Conservation (phyloP, 2,888 invertebrate species). For the Leptinotarsa haldemani region DNA sequence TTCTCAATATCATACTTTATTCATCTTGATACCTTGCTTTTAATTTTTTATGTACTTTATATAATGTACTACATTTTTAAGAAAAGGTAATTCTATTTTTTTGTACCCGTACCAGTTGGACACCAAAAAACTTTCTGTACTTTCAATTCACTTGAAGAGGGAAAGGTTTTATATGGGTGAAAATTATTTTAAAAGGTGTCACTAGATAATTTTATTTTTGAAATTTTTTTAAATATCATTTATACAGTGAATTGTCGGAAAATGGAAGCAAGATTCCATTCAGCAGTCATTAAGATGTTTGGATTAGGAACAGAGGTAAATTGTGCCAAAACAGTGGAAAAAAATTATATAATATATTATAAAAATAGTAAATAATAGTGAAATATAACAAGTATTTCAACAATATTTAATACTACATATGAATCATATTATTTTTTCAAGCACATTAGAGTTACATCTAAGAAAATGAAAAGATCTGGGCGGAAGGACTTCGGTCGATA, state of each 20-base stretch:
- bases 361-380: constrained; percentile 8
- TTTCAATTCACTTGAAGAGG: too few relatives aligned
- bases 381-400: constrained; percentile 13
- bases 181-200: too few relatives aligned
- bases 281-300: too few relatives aligned
- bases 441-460: constrained; percentile 1
- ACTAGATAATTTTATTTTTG: too few relatives aligned
- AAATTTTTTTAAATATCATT: too few relatives aligned
- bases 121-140: not conserved
- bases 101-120: not conserved
- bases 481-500: too few relatives aligned
- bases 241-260: too few relatives aligned
- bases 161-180: too few relatives aligned
- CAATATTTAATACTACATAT: constrained; percentile 16
- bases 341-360: constrained; percentile 18
- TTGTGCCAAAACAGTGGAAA: not conserved
- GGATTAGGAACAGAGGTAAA: not conserved
- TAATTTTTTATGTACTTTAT: too few relatives aligned
- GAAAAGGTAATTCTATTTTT: not conserved
- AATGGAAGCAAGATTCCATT: too few relatives aligned
- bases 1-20: too few relatives aligned
- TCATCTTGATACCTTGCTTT: too few relatives aligned
- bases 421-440: not conserved
- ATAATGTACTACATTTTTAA: not conserved
- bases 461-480: not conserved